Conservation (phyloP, 2,888 invertebrate species). For the Troides aeacus region DNA sequence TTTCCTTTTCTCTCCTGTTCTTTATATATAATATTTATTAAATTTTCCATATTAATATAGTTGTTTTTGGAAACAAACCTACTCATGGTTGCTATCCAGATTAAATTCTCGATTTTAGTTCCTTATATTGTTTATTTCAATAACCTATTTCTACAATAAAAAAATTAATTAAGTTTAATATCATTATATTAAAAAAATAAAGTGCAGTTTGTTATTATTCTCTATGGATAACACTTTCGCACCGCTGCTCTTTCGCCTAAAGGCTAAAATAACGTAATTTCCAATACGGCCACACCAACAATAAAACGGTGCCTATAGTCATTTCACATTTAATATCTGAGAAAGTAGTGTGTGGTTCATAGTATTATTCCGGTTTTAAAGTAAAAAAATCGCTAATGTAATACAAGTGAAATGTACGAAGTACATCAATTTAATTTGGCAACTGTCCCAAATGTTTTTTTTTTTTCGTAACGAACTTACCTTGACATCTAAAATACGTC, state of each 20-base stretch:
- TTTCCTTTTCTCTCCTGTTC: no score
- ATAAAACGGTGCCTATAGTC: background rate
- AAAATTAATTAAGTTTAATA: background rate
- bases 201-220: constrained; percentile 12
- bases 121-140: no score
- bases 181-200: constrained; percentile 1
- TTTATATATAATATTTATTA: no score
- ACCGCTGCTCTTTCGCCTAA: constrained; percentile 38
- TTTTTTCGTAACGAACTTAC: constrained; percentile 21
- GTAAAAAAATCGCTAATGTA: background rate
- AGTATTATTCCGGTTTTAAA: background rate
- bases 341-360: background rate
- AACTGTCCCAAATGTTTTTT: constrained; percentile 26
- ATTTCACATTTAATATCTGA: background rate
- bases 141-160: background rate
- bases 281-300: constrained; percentile 25
- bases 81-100: no score
- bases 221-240: constrained; percentile 45
- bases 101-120: no score
- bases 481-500: constrained; percentile 24
- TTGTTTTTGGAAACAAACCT: no score
- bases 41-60: no score
- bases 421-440: constrained; percentile 25
- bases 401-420: constrained; percentile 9
- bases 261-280: constrained; percentile 34